These are phyloP conservation scores for Capromys pilorides DNA, from an alignment of 2,797 vertebrate genomes.

Conservation along the genomic window DNA sequence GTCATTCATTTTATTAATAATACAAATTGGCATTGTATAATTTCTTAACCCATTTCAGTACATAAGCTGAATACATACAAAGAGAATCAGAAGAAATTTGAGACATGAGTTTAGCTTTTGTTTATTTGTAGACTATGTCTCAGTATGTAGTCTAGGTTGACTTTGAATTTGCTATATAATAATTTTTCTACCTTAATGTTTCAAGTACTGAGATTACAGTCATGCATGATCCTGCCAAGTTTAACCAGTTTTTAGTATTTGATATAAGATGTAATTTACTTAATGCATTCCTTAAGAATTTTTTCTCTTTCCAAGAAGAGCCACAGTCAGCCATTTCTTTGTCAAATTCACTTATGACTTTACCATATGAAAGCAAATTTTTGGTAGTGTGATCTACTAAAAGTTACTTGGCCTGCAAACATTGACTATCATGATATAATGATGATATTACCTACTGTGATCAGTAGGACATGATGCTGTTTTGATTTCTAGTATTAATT, in stretches of 20 bases:
- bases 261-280: not conserved
- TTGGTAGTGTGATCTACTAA: not conserved
- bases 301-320: not conserved
- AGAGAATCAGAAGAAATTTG: constrained; percentile 23
- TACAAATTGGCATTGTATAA: not conserved
- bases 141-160: not conserved
- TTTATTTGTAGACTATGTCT: not conserved
- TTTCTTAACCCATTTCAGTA: constrained; percentile 47
- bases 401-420: not conserved
- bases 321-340: constrained; percentile 18
- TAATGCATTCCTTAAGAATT: not conserved
- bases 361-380: constrained; percentile 9
- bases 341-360: not conserved
- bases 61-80: constrained; percentile 13
- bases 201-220: not conserved
- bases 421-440: not conserved
- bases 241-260: constrained; percentile 27
- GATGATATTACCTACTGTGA: not conserved
- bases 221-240: not conserved
- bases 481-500: constrained; percentile 21
- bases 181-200: not conserved
- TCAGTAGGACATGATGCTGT: not conserved
- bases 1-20: constrained; percentile 41
- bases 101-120: not conserved
- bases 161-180: not conserved